Evolutionary conservation across 2,797 vertebrate species (phyloP).

Genomic region (Anabacerthia variegaticeps): DNA sequence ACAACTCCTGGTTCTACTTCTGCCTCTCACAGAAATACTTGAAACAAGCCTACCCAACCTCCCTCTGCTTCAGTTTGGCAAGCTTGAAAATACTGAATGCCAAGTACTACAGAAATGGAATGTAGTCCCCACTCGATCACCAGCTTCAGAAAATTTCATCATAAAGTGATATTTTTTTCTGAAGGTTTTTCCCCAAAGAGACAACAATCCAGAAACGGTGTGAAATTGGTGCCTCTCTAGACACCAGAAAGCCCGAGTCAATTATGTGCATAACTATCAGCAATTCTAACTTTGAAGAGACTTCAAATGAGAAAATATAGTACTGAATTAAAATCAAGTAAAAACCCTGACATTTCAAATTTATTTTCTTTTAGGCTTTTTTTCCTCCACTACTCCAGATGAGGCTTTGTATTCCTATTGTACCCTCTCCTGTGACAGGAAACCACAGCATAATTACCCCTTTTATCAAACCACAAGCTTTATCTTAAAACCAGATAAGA

Average conservation of each 20-base stretch:
- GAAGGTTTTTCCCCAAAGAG: not conserved
- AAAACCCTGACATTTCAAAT: not conserved
- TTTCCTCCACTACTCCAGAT: not conserved
- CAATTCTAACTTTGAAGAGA: not conserved
- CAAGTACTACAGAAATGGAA: not conserved
- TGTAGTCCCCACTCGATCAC: not conserved
- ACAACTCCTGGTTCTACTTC: not conserved
- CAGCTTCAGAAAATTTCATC: not conserved
- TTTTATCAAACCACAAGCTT: not conserved
- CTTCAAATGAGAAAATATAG: not conserved
- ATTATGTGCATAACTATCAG: not conserved
- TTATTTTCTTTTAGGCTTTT: not conserved
- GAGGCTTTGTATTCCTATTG: not conserved
- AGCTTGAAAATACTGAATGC: not conserved
- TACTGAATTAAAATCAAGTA: not conserved
- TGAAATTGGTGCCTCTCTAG: not conserved
- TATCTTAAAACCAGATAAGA: not conserved
- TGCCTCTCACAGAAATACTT: not conserved
- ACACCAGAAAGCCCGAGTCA: not conserved
- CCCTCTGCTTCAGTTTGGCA: not conserved
- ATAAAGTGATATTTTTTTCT: not conserved
- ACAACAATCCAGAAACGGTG: not conserved
- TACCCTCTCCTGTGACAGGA: not conserved
- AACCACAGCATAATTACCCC: not conserved
- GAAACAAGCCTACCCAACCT: not conserved